Evolutionary conservation across 2,113 vertebrate species (phyloP).

Genomic region (Channa argus): DNA sequence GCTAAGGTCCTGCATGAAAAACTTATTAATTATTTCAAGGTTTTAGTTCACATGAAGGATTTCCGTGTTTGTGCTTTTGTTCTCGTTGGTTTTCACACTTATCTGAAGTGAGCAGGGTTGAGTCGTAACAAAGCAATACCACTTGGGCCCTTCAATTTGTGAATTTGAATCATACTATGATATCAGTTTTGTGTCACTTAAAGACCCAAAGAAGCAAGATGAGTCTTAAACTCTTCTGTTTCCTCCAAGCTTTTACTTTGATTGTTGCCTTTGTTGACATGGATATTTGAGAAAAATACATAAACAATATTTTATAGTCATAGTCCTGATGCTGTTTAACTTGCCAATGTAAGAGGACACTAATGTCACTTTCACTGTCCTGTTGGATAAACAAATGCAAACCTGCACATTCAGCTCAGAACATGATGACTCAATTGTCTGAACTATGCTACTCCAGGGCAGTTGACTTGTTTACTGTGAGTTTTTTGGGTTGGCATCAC

Average conservation of each 20-base stretch:
- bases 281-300: too few relatives aligned
- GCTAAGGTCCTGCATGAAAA: too few relatives aligned
- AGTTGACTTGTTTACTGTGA: conserved; percentile 4
- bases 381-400: neutral
- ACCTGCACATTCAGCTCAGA: neutral
- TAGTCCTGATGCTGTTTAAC: too few relatives aligned
- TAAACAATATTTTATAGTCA: too few relatives aligned
- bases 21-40: neutral
- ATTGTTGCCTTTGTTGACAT: too few relatives aligned
- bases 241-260: too few relatives aligned
- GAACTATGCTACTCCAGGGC: neutral
- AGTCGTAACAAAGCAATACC: neutral
- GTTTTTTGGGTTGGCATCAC: neutral
- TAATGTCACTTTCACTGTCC: neutral
- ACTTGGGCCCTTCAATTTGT: neutral
- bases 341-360: too few relatives aligned
- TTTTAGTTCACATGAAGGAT: neutral
- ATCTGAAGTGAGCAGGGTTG: neutral
- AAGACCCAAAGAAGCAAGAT: neutral
- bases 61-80: neutral
- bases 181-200: neutral
- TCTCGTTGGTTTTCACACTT: neutral
- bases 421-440: conserved; percentile 8
- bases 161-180: neutral
- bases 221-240: too few relatives aligned